Evolutionary conservation across 2,113 vertebrate genomes (phyloP).

Genomic region (Pedionomus torquatus): DNA sequence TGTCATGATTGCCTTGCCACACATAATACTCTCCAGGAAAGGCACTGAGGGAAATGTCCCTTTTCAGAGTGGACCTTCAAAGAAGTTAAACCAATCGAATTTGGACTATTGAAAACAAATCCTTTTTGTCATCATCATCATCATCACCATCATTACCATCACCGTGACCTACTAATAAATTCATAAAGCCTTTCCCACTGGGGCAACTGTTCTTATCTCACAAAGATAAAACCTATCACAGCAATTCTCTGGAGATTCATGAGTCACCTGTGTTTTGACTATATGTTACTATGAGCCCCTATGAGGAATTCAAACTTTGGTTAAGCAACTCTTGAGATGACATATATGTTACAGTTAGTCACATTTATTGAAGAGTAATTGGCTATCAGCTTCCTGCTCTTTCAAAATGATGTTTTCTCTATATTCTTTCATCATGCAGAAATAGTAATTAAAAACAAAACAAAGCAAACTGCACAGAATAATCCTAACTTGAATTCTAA

Average conservation of each 20-base stretch:
- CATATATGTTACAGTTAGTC: neutral
- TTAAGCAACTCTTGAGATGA: neutral
- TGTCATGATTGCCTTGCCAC: too few relatives aligned
- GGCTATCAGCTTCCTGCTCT: fast-evolving
- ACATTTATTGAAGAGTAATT: neutral
- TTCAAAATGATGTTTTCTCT: neutral
- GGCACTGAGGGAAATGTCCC: neutral
- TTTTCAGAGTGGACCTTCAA: neutral
- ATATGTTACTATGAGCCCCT: neutral
- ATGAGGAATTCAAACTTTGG: neutral
- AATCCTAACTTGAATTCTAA: neutral
- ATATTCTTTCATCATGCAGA: neutral
- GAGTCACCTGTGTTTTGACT: neutral
- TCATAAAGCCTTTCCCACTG: neutral
- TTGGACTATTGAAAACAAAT: neutral
- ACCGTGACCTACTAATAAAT: neutral
- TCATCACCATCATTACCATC: neutral
- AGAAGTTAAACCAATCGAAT: neutral
- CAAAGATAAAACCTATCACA: neutral
- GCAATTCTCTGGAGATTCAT: neutral
- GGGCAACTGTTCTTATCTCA: neutral
- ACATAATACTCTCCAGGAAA: fast-evolving
- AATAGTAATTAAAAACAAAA: neutral
- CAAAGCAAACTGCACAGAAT: neutral
- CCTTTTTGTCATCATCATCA: neutral